A percentile compares a stretch with the other conserved stretches of the same genome.
phyloP scores from a whole-genome alignment of 2,888 invertebrate species.

The Eupsilia transversa region DNA sequence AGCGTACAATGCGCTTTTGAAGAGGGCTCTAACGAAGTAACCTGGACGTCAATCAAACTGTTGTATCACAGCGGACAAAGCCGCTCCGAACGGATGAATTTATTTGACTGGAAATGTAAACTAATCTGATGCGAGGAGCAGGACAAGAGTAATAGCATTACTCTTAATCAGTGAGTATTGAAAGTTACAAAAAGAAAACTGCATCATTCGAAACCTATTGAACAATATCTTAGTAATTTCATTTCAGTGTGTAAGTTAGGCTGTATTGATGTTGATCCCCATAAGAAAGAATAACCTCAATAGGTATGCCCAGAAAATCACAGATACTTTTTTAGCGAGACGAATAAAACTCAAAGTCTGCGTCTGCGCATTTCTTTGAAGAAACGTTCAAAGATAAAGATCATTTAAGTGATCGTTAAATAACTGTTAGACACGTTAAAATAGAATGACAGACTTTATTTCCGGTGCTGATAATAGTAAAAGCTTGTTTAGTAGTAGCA shows the following conservation, averaged over 20 bases:
- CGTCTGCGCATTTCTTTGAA: slow-evolving; percentile 43
- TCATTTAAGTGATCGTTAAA: slow-evolving; percentile 67
- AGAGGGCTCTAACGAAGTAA: slow-evolving; percentile 82
- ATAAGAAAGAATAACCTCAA: neutral
- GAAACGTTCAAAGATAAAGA: slow-evolving; percentile 61
- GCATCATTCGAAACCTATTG: neutral
- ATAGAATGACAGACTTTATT: slow-evolving; percentile 67
- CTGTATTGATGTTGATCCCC: neutral
- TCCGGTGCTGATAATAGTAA: slow-evolving; percentile 76
- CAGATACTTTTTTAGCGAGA: slow-evolving; percentile 8
- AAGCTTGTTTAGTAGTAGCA: slow-evolving; percentile 67
- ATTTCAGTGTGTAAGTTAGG: neutral
- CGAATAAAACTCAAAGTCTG: slow-evolving; percentile 44
- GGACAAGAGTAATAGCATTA: slow-evolving; percentile 16
- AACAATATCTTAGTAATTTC: neutral
- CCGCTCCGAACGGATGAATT: slow-evolving; percentile 35
- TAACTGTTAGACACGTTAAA: slow-evolving; percentile 67
- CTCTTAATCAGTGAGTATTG: slow-evolving; percentile 35
- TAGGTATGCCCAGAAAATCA: neutral
- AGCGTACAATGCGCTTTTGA: slow-evolving; percentile 75
- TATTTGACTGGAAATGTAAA: slow-evolving; percentile 44
- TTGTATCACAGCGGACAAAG: slow-evolving; percentile 66
- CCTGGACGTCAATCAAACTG: slow-evolving; percentile 82
- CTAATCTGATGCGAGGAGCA: slow-evolving; percentile 11
- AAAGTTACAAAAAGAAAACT: slow-evolving; percentile 10